Conservation (phyloP, 1,140 invertebrate species). For the Zaprionus africanus region DNA sequence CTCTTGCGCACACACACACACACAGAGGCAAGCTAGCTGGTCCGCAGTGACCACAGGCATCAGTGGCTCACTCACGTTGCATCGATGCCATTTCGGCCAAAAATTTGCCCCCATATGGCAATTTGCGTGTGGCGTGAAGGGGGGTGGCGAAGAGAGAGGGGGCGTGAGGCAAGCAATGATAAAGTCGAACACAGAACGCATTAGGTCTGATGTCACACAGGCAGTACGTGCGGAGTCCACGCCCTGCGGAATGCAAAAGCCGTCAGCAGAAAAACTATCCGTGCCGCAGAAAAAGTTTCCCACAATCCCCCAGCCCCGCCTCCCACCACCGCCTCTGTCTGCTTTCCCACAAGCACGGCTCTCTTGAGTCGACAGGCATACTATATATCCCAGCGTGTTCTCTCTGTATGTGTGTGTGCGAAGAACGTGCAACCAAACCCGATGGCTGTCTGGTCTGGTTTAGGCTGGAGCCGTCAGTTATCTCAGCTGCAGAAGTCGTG, state of each 20-base stretch:
- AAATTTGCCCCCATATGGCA: constrained; percentile 28
- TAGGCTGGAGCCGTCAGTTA: constrained; percentile 6
- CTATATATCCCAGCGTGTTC: constrained; percentile 24
- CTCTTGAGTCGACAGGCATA: neutral
- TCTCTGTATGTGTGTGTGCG: neutral
- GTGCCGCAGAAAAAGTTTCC: constrained; percentile 65
- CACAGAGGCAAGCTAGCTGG: neutral
- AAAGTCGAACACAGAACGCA: constrained; percentile 66
- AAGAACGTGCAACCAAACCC: constrained; percentile 19
- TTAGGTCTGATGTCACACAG: constrained; percentile 44
- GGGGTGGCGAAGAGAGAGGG: neutral
- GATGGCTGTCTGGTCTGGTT: constrained; percentile 7
- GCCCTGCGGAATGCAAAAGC: constrained; percentile 45
- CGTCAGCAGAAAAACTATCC: constrained; percentile 65
- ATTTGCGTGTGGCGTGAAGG: constrained; percentile 10
- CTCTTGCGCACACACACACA: neutral
- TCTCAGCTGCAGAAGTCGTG: neutral
- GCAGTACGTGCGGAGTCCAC: constrained; percentile 60
- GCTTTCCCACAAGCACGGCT: constrained; percentile 17
- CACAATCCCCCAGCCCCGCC: neutral
- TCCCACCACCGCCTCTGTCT: neutral
- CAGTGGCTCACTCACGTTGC: constrained; percentile 46
- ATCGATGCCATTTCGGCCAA: constrained; percentile 32
- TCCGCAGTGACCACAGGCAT: constrained; percentile 41
- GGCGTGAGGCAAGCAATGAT: constrained; percentile 32